A percentile compares a stretch with the other conserved stretches of the same genome.
Conservation (phyloP, 2,888 invertebrate genomes). For the Orthosia incerta region DNA sequence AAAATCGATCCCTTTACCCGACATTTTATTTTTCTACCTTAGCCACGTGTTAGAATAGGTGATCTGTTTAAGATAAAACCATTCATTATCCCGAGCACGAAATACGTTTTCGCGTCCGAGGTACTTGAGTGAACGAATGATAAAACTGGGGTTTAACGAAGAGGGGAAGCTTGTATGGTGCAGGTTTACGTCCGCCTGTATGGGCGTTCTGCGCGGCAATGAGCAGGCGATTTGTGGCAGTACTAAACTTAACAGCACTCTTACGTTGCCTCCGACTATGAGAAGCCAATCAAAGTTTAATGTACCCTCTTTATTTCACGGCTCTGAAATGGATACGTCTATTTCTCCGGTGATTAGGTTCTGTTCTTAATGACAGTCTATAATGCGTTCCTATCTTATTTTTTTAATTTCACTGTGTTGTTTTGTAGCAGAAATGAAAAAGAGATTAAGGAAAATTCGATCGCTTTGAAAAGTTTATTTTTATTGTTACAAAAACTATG, state of each 20-base stretch:
- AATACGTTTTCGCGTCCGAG: slow-evolving; percentile 64
- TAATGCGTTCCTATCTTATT: slow-evolving; percentile 8
- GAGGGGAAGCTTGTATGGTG: slow-evolving; percentile 69
- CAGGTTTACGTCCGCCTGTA: slow-evolving; percentile 74
- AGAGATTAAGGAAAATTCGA: background rate
- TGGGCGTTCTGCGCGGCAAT: slow-evolving; percentile 75
- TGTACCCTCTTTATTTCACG: slow-evolving; percentile 74
- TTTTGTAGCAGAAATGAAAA: slow-evolving; percentile 1
- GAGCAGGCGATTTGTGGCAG: slow-evolving; percentile 81
- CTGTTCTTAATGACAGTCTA: slow-evolving; percentile 1
- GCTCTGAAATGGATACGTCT: slow-evolving; percentile 69
- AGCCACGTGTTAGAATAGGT: slow-evolving; percentile 65
- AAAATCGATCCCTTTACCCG: slow-evolving; percentile 59
- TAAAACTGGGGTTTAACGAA: slow-evolving; percentile 76
- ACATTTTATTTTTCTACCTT: slow-evolving; percentile 64
- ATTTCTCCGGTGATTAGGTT: slow-evolving; percentile 38
- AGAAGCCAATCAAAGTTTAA: slow-evolving; percentile 88
- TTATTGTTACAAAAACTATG: background rate
- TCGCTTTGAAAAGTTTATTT: background rate
- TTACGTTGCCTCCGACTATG: slow-evolving; percentile 80
- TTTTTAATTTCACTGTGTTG: background rate
- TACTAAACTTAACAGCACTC: slow-evolving; percentile 83
- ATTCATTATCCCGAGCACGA: slow-evolving; percentile 66
- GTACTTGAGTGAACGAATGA: slow-evolving; percentile 69
- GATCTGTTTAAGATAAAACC: slow-evolving; percentile 70